These are phyloP conservation scores for Dysidea cf. avara DNA, from an alignment of 37 sponge, comb jelly and placozoan species.

Conservation along the genomic window DNA sequence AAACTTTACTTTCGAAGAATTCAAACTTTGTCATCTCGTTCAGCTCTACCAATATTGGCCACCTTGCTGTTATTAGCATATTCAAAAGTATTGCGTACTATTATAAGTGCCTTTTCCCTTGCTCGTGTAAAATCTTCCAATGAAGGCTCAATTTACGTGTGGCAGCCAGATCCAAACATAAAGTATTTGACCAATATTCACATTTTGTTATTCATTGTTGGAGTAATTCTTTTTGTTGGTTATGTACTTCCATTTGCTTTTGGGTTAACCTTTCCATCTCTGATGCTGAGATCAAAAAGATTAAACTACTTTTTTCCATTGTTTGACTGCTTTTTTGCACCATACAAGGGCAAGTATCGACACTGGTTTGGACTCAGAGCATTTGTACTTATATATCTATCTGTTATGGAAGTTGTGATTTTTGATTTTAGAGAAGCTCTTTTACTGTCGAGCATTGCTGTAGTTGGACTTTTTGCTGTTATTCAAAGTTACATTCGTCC, in stretches of 20 bases:
- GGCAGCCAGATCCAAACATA: constrained; percentile 42
- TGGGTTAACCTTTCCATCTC: constrained; percentile 5
- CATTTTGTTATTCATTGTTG: constrained; percentile 9
- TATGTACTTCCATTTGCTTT: constrained; percentile 27
- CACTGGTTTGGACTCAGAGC: constrained; percentile 46
- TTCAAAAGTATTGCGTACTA: constrained; percentile 30
- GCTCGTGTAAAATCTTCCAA: neutral
- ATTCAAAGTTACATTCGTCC: constrained; percentile 29
- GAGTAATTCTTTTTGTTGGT: neutral
- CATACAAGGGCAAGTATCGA: constrained; percentile 38
- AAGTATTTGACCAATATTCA: constrained; percentile 1
- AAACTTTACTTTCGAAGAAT: no score
- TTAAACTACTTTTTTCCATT: constrained; percentile 11
- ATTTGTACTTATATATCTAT: neutral
- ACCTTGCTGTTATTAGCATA: constrained; percentile 52
- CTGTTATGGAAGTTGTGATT: constrained; percentile 8
- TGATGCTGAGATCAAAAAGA: neutral
- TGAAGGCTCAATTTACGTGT: neutral
- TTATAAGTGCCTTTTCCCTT: constrained; percentile 28
- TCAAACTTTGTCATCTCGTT: no score
- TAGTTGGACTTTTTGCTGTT: neutral
- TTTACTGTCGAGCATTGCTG: neutral
- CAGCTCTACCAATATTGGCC: constrained; percentile 27
- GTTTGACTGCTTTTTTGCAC: constrained; percentile 34
- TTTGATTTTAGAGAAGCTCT: neutral